Evolutionary conservation across 2,113 vertebrate species (phyloP), one percentile per base, ranked within the genome.

Genomic region (Sialia sialis): DNA sequence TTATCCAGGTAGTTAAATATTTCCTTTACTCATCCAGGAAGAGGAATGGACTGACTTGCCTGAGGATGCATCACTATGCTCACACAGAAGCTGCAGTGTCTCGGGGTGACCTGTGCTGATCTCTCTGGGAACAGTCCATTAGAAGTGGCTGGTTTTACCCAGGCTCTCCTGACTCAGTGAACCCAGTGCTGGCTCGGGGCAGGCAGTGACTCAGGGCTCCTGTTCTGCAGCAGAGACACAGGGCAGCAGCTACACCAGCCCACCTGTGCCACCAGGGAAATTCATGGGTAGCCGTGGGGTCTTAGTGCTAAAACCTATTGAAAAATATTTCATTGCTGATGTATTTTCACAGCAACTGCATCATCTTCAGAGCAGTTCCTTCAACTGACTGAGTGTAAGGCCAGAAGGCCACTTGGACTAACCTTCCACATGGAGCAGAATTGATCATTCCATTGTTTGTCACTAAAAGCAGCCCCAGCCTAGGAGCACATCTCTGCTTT

Each of bases 181-280:
- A 14, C 29, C 17, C 1, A 0, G 27, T 12, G 32, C 55, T 52
- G 69, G 21, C 62, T 83, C 0, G 1, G 36, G 1, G 4, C 3
- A 3, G n/a, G 36, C 26, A 67, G 66, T 29, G 56, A 63, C 27
- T 60, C 15, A 13, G 59, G 59, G 41, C 4, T 60, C 48, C 70
- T 19, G 0, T 8, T 4, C 1, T 11, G 3, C 52, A 32, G 54
- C 10, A 22, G 39, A 51, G 29, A 54, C 0, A 6, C 16, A 75
- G 26, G 52, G 39, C 74, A 72, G 43, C 46, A 70, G 60, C 32
- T 41, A 30, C 49, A 17, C 4, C 2, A 72, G 43, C 52, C 48
- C 7, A 3, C 76, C 22, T 51, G 32, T 55, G 66, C 43, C 9
- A 0, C 72, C n/a, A 80, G 56, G 63, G 39, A 59, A 68, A 59